Conservation (phyloP, 2,888 invertebrate species). For the Sesamia inferens region DNA sequence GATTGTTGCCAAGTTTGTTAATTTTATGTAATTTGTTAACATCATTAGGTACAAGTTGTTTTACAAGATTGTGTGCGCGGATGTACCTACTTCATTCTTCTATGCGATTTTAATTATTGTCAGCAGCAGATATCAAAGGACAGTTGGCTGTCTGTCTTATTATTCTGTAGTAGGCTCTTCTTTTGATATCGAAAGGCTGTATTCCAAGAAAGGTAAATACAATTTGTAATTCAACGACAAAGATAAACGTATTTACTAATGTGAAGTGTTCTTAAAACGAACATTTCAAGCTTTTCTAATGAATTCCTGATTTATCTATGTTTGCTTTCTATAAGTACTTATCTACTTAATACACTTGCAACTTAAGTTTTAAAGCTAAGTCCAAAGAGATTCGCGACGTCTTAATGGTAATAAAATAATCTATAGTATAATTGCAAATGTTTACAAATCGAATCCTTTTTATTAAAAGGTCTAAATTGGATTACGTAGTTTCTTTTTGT, state of each 20-base stretch:
- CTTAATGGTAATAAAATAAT: constrained; percentile 9
- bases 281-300: constrained; percentile 47
- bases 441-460: constrained; percentile 6
- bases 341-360: constrained; percentile 43
- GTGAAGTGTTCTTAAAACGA: constrained; percentile 52
- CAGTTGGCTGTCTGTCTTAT: constrained; percentile 22
- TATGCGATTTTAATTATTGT: constrained; percentile 28
- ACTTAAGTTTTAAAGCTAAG: constrained; percentile 34
- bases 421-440: neutral
- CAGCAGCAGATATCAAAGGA: constrained; percentile 39
- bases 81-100: constrained; percentile 37
- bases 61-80: constrained; percentile 29
- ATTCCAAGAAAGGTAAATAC: constrained; percentile 39
- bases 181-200: constrained; percentile 13
- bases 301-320: constrained; percentile 52
- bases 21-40: constrained; percentile 28
- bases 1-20: constrained; percentile 35
- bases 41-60: too few species aligned
- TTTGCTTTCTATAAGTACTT: constrained; percentile 32
- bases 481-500: neutral
- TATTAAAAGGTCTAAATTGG: neutral
- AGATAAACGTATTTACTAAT: constrained; percentile 52
- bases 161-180: constrained; percentile 24
- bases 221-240: constrained; percentile 48
- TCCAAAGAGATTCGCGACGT: constrained; percentile 24